Base-by-base conservation (phyloP, 2,113 vertebrate species). In the Dicrurus megarhynchus region DNA sequence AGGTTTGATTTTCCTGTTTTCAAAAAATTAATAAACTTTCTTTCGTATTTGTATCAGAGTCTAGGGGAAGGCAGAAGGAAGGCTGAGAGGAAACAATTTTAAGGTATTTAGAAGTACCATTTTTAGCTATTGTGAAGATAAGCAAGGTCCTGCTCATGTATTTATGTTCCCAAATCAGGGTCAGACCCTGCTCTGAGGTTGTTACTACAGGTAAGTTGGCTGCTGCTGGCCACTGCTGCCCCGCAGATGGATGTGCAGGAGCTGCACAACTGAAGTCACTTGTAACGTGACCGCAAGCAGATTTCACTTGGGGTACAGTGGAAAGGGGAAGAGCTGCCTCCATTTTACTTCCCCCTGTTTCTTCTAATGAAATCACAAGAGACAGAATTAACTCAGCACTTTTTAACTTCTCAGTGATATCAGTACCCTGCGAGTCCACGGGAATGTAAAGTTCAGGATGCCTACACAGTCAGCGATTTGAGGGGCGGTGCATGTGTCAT, bases 261-360 rank as follows among this genome's bases (percentile, higher is more conserved):
- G 11, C 77, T 94, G 7, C 55, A 57, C 3, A 67, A 55, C 12
- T 1, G 1, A n/a, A 71, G 61, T 44, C 16, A n/a, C 60, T 81
- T 32, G 10, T 67, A 70, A 30, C 7, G 32, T 13, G 24, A 70
- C 26, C 50, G 56, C 28, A 88, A 87, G 24, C 37, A 80, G 71
- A 37, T 77, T 71, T 90, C 1, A 4, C 42, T 74, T 7, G 8
- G 37, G 23, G 11, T 46, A 16, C 3, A 7, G 35, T 6, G 6
- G 68, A 81, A 96, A 88, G 73, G 64, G 84, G 94, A 91, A 87
- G 83, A 28, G 13, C 60, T 78, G 33, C 24, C 28, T 86, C 22
- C 46, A 56, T 75, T 44, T 81, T 84, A 90, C 79, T 93, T 96
- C 84, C 68, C 6, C 27, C 39, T 70, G 4, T 55, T n/a, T 70